Conservation (phyloP, 2,797 vertebrate species). For the Lerista edwardsae region DNA sequence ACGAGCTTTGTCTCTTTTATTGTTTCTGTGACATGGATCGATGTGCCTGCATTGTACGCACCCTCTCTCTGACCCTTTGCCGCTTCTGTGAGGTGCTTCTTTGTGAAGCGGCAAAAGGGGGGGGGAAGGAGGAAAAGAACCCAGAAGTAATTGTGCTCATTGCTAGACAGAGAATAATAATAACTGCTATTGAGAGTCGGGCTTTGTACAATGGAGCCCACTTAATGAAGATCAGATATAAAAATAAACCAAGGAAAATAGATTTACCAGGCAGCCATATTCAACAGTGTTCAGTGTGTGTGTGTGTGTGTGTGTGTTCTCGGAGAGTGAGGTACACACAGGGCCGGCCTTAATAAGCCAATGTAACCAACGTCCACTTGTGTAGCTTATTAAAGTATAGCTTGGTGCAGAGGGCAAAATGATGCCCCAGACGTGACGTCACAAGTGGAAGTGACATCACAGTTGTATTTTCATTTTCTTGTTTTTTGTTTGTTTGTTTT, state of each 20-base stretch:
- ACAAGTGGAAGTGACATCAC: too few species aligned
- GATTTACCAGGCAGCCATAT: conserved; percentile 21
- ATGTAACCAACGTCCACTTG: too few species aligned
- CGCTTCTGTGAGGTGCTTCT: conserved; percentile 46
- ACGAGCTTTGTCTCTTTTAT: conserved; percentile 31
- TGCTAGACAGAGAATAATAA: conserved; percentile 46
- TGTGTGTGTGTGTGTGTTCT: too few species aligned
- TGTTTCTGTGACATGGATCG: conserved; percentile 42
- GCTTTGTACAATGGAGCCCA: conserved; percentile 43
- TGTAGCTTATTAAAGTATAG: too few species aligned
- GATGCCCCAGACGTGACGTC: too few species aligned
- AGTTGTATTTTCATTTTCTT: too few species aligned
- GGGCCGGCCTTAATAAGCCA: too few species aligned
- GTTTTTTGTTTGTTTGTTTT: too few species aligned
- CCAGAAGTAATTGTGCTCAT: conserved; percentile 52
- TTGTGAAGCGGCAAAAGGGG: conserved; percentile 37
- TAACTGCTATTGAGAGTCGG: conserved; percentile 46
- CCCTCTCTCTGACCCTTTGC: conserved; percentile 20
- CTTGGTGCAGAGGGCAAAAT: too few species aligned
- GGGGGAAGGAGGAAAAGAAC: neutral
- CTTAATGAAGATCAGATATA: conserved; percentile 53
- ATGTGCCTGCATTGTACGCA: neutral
- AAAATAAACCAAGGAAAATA: conserved; percentile 62
- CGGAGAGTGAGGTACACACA: too few species aligned
- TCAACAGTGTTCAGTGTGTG: conserved; percentile 13